Evolutionary conservation across 1,140 invertebrate genomes (phyloP).

Genomic region (Drosophila tani): DNA sequence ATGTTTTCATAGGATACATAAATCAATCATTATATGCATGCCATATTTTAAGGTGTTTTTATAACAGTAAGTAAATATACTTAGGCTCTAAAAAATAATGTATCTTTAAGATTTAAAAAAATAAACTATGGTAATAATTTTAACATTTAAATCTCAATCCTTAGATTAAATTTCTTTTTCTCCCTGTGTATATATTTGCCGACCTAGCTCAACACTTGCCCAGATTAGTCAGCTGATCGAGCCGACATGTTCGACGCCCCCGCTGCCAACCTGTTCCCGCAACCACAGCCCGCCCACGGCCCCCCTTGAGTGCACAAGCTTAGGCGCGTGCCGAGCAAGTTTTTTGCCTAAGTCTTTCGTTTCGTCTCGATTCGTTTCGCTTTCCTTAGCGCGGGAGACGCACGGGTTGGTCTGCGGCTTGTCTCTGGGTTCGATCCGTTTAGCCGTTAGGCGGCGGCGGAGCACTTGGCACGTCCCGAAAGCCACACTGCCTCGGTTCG

Average conservation of each 20-base stretch:
- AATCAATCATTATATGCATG: too few relatives aligned
- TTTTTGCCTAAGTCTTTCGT: conserved; percentile 49
- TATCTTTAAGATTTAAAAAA: neutral
- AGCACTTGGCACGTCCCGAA: conserved; percentile 37
- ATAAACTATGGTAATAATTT: too few relatives aligned
- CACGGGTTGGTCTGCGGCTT: conserved; percentile 8
- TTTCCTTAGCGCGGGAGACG: conserved; percentile 8
- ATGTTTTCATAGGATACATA: too few relatives aligned
- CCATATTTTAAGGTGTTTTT: too few relatives aligned
- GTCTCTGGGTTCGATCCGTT: conserved; percentile 45
- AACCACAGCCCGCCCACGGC: too few relatives aligned
- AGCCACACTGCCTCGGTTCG: conserved; percentile 10
- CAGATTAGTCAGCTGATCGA: conserved; percentile 34
- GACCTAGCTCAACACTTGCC: conserved; percentile 32
- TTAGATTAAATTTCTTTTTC: neutral
- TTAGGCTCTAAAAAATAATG: too few relatives aligned
- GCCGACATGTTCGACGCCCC: conserved; percentile 43
- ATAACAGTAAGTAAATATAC: too few relatives aligned
- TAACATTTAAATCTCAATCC: neutral
- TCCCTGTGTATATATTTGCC: conserved; percentile 8
- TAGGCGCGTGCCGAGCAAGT: conserved; percentile 52
- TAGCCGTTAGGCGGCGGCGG: conserved; percentile 34
- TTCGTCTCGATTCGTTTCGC: conserved; percentile 21
- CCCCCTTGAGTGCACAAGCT: neutral
- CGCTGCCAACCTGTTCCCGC: conserved; percentile 14